Evolutionary conservation across 2,797 vertebrate genomes (phyloP).

Genomic region (Pristis pectinata): DNA sequence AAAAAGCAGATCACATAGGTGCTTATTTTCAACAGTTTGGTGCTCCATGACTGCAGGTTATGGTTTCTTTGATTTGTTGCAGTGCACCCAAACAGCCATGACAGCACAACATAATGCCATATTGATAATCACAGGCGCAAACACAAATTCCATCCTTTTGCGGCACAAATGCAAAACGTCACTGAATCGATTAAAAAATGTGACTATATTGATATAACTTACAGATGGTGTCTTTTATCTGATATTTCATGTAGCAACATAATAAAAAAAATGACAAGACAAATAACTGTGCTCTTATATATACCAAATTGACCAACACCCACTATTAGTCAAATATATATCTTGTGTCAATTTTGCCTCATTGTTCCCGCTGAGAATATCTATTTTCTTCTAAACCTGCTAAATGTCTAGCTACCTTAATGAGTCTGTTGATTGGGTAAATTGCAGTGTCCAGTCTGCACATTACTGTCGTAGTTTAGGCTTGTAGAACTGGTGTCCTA

Average conservation of each 20-base stretch:
- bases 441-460: background rate
- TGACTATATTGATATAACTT: background rate
- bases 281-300: background rate
- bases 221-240: background rate
- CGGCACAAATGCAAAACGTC: background rate
- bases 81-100: background rate
- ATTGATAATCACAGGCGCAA: background rate
- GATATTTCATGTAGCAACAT: background rate
- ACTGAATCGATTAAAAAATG: background rate
- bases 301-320: background rate
- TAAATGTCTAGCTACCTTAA: slow-evolving; percentile 25
- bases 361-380: slow-evolving; percentile 23
- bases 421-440: background rate
- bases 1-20: background rate
- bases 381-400: background rate
- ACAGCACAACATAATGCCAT: background rate
- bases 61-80: no score
- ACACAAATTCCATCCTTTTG: background rate
- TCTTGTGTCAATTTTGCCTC: background rate
- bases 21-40: background rate
- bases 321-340: background rate
- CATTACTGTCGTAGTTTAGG: background rate
- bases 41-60: background rate
- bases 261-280: background rate
- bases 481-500: background rate